Conservation (phyloP, 2,888 invertebrate species). For the Melanchra persicariae region DNA sequence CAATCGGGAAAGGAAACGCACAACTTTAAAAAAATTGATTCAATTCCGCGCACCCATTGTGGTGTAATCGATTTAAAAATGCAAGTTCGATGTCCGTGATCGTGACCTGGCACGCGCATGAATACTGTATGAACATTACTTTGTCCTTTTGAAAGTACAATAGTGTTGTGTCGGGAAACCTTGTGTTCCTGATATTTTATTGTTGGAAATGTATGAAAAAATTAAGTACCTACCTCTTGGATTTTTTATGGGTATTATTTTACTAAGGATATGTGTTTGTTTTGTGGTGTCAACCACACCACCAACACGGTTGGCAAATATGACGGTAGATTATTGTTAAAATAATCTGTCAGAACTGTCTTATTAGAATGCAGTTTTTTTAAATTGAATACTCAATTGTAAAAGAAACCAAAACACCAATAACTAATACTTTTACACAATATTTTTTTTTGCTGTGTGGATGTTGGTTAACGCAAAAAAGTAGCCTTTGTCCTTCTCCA, state of each 20-base stretch:
- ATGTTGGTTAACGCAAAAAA: no score
- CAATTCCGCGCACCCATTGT: conserved; percentile 78
- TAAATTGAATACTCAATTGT: no score
- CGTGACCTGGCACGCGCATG: conserved; percentile 88
- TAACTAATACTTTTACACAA: no score
- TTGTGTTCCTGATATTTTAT: conserved; percentile 62
- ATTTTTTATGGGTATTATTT: background rate
- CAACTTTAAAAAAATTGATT: conserved; percentile 79
- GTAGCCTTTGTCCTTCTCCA: no score
- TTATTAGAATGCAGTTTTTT: no score
- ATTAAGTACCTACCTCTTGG: background rate
- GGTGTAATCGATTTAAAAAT: conserved; percentile 86
- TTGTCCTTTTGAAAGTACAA: conserved; percentile 71
- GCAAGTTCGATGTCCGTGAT: conserved; percentile 88
- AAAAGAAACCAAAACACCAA: no score
- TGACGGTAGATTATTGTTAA: background rate
- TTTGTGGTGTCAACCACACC: no score
- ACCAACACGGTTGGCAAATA: background rate
- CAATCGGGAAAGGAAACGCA: conserved; percentile 74
- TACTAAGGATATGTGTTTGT: background rate
- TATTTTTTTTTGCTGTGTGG: no score
- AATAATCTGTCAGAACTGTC: background rate
- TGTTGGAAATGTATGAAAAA: conserved; percentile 44
- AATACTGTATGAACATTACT: conserved; percentile 85
- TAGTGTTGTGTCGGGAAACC: conserved; percentile 62